Conservation (phyloP, 2,113 vertebrate genomes). For the Castor canadensis region DNA sequence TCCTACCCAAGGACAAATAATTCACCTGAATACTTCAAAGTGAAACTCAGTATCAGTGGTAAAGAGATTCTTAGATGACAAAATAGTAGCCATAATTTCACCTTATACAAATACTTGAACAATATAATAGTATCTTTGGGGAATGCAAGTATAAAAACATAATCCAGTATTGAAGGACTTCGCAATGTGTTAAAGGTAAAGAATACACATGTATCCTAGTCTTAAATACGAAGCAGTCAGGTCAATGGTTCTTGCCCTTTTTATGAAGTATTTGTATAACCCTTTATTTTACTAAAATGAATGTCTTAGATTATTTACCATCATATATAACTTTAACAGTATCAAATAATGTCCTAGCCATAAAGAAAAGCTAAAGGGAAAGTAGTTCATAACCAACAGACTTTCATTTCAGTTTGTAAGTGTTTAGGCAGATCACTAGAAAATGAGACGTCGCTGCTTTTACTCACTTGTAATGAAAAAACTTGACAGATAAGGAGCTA, state of each 20-base stretch:
- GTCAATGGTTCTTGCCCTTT: not conserved
- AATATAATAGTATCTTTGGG: not conserved
- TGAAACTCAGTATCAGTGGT: not conserved
- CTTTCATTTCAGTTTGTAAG: not conserved
- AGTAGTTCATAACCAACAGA: not conserved
- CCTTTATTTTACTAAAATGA: constrained; percentile 8
- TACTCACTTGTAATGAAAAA: not conserved
- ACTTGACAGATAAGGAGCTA: not conserved
- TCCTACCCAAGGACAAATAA: not conserved
- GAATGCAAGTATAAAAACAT: not conserved
- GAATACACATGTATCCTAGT: not conserved
- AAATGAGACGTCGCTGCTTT: not conserved
- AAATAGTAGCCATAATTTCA: not conserved
- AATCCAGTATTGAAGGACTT: not conserved
- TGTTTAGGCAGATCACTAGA: not conserved
- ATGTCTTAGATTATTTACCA: not conserved
- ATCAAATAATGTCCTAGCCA: not conserved
- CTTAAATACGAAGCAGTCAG: not conserved
- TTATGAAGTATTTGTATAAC: not conserved
- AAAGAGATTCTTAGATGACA: not conserved
- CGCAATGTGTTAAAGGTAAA: not conserved
- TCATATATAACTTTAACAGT: not conserved
- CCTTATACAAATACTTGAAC: not conserved
- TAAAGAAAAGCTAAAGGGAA: constrained; percentile 33
- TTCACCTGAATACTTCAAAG: not conserved